A percentile compares a stretch with the other conserved stretches of the same genome.
Conservation (phyloP, 2,113 vertebrate species). For the Puffinus mauretanicus region DNA sequence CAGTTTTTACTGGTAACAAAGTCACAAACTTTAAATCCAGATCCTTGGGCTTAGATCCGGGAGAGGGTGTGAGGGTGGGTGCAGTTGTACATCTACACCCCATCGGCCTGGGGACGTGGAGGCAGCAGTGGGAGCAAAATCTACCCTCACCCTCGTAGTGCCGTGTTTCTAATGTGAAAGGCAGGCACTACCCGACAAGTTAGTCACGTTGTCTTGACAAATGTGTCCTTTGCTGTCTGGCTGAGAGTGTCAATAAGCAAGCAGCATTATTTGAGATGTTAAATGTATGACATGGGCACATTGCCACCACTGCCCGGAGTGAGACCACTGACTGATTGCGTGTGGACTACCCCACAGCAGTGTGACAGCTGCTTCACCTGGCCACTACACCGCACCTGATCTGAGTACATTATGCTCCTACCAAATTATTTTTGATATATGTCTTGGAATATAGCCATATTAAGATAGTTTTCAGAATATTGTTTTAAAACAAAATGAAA, state of each 20-base stretch:
- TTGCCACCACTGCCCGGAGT: background rate
- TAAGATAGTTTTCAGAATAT: background rate
- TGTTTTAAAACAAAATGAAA: background rate
- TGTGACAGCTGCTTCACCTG: background rate
- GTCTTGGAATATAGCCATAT: background rate
- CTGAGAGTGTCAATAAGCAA: background rate
- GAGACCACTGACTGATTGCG: background rate
- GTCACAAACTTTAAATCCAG: background rate
- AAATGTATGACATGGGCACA: background rate
- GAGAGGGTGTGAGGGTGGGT: background rate
- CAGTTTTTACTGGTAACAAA: background rate
- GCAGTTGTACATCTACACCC: background rate
- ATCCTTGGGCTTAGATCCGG: background rate
- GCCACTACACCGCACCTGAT: background rate
- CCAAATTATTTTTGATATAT: background rate
- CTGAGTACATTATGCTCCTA: background rate
- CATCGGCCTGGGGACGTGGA: background rate
- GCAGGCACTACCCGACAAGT: background rate
- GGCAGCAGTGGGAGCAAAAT: background rate
- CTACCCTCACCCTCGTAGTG: background rate
- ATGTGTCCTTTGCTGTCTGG: constrained; percentile 5
- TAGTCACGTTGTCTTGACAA: background rate
- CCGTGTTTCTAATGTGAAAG: background rate
- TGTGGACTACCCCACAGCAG: background rate
- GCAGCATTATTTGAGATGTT: background rate